Evolutionary conservation across 2,888 invertebrate genomes (phyloP).

Genomic region (Rambutsinella grinnellia): DNA sequence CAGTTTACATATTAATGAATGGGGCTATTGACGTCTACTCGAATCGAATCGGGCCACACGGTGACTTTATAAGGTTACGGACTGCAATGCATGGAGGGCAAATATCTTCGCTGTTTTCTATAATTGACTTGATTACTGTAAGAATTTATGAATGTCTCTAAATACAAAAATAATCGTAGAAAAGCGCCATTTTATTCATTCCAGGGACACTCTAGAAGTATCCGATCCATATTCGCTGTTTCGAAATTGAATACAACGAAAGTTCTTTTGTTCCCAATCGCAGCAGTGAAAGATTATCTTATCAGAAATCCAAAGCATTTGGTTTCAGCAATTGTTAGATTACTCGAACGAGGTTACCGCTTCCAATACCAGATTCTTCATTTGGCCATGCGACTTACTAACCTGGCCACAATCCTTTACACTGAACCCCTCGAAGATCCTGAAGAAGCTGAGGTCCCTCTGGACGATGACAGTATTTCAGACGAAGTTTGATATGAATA

Average conservation of each 20-base stretch:
- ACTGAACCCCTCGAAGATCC: not conserved
- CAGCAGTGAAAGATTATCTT: slow-evolving; percentile 31
- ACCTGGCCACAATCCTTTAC: not conserved
- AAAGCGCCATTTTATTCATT: not conserved
- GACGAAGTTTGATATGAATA: too few relatives aligned
- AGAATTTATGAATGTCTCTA: too few relatives aligned
- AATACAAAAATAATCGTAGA: too few relatives aligned
- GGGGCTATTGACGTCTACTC: slow-evolving; percentile 41
- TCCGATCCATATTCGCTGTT: slow-evolving; percentile 23
- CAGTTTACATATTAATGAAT: slow-evolving; percentile 22
- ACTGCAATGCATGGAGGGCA: slow-evolving; percentile 29
- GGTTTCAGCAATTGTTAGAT: slow-evolving; percentile 3
- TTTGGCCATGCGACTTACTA: slow-evolving; percentile 13
- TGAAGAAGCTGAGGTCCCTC: slow-evolving; percentile 8
- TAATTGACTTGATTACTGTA: slow-evolving; percentile 35
- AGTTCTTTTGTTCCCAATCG: slow-evolving; percentile 32
- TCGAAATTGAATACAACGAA: slow-evolving; percentile 38
- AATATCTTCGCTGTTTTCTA: slow-evolving; percentile 31
- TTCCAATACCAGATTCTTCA: slow-evolving; percentile 46
- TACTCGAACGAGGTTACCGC: slow-evolving; percentile 21
- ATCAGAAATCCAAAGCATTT: slow-evolving; percentile 22
- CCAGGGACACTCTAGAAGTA: slow-evolving; percentile 3
- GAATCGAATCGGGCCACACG: slow-evolving; percentile 30
- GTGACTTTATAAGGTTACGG: slow-evolving; percentile 24
- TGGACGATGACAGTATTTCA: too few relatives aligned